Conservation (phyloP, 2,113 vertebrate species). For the Bombycilla garrulus region DNA sequence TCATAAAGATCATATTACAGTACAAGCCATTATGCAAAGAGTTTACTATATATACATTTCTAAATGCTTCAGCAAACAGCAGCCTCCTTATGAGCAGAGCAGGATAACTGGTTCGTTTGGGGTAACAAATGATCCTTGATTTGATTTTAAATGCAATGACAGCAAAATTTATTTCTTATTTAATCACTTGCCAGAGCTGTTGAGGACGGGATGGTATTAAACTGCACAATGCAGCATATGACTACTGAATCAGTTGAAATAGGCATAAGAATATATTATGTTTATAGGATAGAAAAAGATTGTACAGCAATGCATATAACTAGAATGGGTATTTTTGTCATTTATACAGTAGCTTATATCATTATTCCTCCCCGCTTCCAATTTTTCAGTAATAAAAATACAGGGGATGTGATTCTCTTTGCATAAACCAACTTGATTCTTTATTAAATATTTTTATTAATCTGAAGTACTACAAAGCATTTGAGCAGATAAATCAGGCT, state of each 20-base stretch:
- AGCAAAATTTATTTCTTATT: conserved; percentile 77
- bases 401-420: conserved; percentile 69
- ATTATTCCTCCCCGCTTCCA: conserved; percentile 64
- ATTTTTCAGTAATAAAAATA: conserved; percentile 74
- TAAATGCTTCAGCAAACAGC: conserved; percentile 73
- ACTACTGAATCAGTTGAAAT: conserved; percentile 41
- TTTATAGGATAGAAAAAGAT: conserved; percentile 65
- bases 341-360: conserved; percentile 67
- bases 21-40: conserved; percentile 65
- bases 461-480: conserved; percentile 62
- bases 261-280: conserved; percentile 61
- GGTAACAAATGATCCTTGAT: conserved; percentile 79
- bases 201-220: conserved; percentile 60
- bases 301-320: conserved; percentile 9
- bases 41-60: conserved; percentile 65
- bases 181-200: conserved; percentile 71
- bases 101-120: conserved; percentile 74
- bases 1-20: conserved; percentile 71
- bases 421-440: conserved; percentile 73
- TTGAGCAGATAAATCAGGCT: conserved; percentile 54
- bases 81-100: conserved; percentile 67
- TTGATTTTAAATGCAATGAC: conserved; percentile 80
- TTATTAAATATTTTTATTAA: conserved; percentile 77
- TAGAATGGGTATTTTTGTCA: conserved; percentile 65
- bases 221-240: conserved; percentile 50